Conservation (phyloP, 2,797 vertebrate genomes). For the Ceyx erithaca region DNA sequence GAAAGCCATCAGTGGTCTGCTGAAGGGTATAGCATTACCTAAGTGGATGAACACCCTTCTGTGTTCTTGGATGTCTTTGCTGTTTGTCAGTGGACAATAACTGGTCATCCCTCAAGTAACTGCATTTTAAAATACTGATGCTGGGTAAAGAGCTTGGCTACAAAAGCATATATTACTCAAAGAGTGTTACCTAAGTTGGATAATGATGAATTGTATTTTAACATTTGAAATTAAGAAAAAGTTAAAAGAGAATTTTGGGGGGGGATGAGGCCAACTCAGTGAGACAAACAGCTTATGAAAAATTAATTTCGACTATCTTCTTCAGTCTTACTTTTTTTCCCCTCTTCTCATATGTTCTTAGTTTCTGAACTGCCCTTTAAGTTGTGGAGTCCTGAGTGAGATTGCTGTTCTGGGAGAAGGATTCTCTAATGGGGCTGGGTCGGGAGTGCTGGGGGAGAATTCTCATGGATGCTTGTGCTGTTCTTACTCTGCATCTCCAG, state of each 20-base stretch:
- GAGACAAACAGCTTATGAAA: not conserved
- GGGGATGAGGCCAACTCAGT: not conserved
- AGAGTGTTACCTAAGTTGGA: not conserved
- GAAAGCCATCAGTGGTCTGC: not conserved
- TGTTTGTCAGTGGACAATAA: not conserved
- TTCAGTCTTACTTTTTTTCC: not conserved
- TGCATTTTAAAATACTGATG: slow-evolving; percentile 11
- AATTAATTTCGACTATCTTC: not conserved
- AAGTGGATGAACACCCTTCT: not conserved
- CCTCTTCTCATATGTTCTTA: not conserved
- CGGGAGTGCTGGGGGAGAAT: not conserved
- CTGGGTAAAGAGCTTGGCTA: not conserved
- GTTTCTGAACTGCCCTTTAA: not conserved
- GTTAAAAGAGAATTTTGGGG: not conserved
- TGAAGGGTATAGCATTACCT: not conserved
- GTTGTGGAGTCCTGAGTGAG: not conserved
- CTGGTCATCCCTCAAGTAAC: not conserved
- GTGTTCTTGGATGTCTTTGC: not conserved
- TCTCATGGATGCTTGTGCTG: not conserved
- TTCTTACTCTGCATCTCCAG: not conserved
- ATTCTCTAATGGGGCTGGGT: accelerated
- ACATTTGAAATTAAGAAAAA: slow-evolving; percentile 15
- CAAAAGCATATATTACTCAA: not conserved
- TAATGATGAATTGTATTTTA: slow-evolving; percentile 6
- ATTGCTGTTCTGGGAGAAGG: not conserved